These are phyloP conservation scores for Platysteira castanea DNA, from an alignment of 2,113 vertebrate species.

Conservation along the genomic window DNA sequence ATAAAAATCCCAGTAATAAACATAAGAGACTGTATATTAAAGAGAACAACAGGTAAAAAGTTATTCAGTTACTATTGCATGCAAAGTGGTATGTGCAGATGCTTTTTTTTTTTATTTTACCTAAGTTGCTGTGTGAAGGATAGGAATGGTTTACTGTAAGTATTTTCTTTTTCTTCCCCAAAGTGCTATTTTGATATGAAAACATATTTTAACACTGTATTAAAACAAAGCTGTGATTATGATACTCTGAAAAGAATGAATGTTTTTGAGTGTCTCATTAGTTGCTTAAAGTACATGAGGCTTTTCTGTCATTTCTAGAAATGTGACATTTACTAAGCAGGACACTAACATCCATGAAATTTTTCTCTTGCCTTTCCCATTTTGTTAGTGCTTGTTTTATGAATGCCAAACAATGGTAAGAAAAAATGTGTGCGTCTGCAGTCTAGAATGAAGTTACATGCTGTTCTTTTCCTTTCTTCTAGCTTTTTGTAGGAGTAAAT, in stretches of 20 bases:
- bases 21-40: background rate
- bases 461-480: background rate
- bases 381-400: background rate
- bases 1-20: background rate
- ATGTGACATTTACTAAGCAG: background rate
- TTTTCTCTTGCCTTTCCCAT: background rate
- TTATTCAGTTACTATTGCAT: background rate
- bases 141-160: background rate
- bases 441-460: background rate
- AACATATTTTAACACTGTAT: background rate
- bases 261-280: background rate
- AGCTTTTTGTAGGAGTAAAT: slow-evolving; percentile 64
- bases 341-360: background rate
- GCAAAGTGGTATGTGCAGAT: background rate
- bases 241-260: background rate
- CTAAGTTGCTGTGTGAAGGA: background rate
- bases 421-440: background rate
- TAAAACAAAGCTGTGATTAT: background rate
- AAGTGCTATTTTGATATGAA: background rate
- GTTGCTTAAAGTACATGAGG: background rate
- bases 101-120: background rate
- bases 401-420: background rate
- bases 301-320: background rate
- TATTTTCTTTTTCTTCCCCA: background rate
- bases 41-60: background rate